phyloP scores from a whole-genome alignment of 2,797 vertebrate genomes.

The Argyrosomus regius region DNA sequence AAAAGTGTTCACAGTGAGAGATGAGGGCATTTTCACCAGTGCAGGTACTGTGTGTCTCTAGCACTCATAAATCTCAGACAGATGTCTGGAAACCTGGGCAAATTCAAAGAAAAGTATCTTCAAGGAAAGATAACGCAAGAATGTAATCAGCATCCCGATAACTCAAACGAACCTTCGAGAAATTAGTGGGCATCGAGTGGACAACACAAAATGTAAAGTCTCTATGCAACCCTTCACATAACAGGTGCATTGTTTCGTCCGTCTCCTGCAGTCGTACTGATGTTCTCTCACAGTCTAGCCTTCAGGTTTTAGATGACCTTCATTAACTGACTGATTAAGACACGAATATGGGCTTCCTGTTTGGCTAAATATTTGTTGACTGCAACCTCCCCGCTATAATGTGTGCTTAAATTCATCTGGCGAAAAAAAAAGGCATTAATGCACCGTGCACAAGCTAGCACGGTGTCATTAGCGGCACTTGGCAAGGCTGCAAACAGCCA shows the following conservation, averaged over 20 bases:
- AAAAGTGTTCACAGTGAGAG: background rate
- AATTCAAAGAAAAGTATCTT: background rate
- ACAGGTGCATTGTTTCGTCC: background rate
- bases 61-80: background rate
- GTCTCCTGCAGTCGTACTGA: background rate
- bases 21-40: background rate
- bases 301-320: background rate
- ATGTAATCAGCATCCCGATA: background rate
- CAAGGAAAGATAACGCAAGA: background rate
- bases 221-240: background rate
- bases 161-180: conserved; percentile 2
- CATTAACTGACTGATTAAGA: conserved; percentile 6
- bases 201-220: background rate
- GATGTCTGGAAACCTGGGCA: background rate
- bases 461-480: conserved; percentile 49
- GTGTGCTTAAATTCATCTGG: conserved; percentile 14
- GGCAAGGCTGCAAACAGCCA: conserved; percentile 48
- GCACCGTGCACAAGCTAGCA: conserved; percentile 22
- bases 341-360: background rate
- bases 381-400: background rate
- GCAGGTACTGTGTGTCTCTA: too few species aligned
- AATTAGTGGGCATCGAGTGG: background rate
- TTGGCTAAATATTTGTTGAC: conserved; percentile 14
- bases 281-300: background rate
- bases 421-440: background rate